These are phyloP conservation scores for Drosophila lacicola DNA, from an alignment of 2,888 invertebrate species.

Conservation along the genomic window DNA sequence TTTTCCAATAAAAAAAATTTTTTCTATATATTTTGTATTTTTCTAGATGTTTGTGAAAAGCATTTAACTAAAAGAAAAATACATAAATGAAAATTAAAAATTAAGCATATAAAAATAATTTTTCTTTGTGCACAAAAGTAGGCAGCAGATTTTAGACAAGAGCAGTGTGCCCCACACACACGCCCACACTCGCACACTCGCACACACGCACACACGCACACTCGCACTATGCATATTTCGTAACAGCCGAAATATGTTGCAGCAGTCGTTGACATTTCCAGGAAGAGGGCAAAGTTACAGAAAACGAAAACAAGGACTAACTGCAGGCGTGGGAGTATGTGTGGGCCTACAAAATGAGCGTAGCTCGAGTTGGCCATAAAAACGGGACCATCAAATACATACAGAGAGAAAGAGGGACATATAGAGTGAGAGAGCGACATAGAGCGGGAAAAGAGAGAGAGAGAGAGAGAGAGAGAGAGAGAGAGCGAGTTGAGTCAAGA, in stretches of 20 bases:
- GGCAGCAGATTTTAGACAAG: slow-evolving; percentile 40
- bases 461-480: not conserved
- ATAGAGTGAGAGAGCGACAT: slow-evolving; percentile 18
- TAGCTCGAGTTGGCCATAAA: slow-evolving; percentile 78
- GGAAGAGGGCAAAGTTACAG: slow-evolving; percentile 28
- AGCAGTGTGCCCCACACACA: slow-evolving; percentile 4
- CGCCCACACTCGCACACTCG: not conserved
- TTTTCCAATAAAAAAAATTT: slow-evolving; percentile 31
- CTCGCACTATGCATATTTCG: slow-evolving; percentile 36
- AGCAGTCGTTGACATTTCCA: slow-evolving; percentile 55
- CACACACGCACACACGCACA: not conserved
- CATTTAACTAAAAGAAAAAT: slow-evolving; percentile 18
- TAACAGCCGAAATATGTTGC: slow-evolving; percentile 45
- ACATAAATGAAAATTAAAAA: slow-evolving; percentile 20
- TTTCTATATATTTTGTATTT: slow-evolving; percentile 26
- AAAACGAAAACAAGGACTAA: slow-evolving; percentile 28
- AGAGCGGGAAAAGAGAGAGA: slow-evolving; percentile 5
- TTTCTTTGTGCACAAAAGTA: slow-evolving; percentile 43
- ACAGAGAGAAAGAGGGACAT: slow-evolving; percentile 20
- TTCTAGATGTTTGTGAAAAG: slow-evolving; percentile 25
- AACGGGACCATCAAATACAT: slow-evolving; percentile 34
- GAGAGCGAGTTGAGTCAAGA: slow-evolving; percentile 12
- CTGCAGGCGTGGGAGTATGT: slow-evolving; percentile 26
- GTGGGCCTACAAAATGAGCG: slow-evolving; percentile 51
- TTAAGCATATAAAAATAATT: slow-evolving; percentile 17